phyloP scores from a whole-genome alignment of 2,797 vertebrate species.

The Alca torda region DNA sequence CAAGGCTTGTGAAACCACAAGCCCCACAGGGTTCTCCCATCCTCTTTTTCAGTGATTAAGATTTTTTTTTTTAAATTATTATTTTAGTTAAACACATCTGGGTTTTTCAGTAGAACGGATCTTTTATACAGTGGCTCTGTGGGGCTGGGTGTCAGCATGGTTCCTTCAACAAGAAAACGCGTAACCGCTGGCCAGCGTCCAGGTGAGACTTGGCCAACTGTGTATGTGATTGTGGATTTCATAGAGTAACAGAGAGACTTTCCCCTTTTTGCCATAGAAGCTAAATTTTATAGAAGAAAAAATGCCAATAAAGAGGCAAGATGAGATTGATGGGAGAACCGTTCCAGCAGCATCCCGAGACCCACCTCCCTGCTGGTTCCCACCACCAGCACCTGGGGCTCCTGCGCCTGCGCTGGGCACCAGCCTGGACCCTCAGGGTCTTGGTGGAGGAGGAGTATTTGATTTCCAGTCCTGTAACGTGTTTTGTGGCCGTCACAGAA shows the following conservation, averaged over 20 bases:
- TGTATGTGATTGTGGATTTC: not conserved
- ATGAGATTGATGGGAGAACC: not conserved
- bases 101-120: slow-evolving; percentile 14
- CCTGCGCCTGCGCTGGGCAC: not conserved
- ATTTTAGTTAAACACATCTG: not conserved
- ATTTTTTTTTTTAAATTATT: not conserved
- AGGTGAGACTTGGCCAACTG: slow-evolving; percentile 20
- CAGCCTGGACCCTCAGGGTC: not conserved
- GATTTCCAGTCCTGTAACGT: not conserved
- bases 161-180: not conserved
- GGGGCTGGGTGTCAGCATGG: not conserved
- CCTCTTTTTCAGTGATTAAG: slow-evolving; percentile 10
- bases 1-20: slow-evolving; percentile 27
- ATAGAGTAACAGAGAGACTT: not conserved
- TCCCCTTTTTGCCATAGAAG: not conserved
- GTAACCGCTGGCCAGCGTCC: slow-evolving; percentile 24
- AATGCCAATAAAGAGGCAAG: not conserved
- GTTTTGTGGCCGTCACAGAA: not conserved
- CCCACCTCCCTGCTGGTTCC: not conserved
- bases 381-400: not conserved
- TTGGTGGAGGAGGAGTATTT: not conserved
- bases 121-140: not conserved
- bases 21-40: not conserved
- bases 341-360: not conserved
- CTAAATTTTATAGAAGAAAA: not conserved